These are phyloP conservation scores for Nylanderia fulva DNA, from an alignment of 1,140 invertebrate species.

Conservation along the genomic window DNA sequence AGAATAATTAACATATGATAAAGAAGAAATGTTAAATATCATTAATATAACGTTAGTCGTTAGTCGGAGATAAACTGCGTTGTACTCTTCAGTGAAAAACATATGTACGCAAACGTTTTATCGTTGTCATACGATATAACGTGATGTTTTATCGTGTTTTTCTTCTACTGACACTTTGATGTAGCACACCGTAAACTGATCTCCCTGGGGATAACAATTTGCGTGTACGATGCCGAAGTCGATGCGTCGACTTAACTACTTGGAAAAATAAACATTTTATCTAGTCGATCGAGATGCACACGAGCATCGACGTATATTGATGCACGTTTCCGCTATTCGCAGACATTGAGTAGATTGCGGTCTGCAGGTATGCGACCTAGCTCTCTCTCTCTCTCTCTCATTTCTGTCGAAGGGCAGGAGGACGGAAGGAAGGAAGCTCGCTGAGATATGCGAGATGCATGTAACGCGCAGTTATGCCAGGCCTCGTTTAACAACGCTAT, in stretches of 20 bases:
- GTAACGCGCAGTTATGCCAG: conserved; percentile 65
- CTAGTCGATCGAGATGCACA: not conserved
- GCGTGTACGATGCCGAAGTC: not conserved
- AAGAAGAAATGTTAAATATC: not conserved
- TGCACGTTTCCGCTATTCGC: conserved; percentile 10
- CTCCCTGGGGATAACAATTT: not conserved
- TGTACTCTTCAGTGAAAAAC: not conserved
- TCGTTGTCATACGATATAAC: not conserved
- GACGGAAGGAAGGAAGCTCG: conserved; percentile 54
- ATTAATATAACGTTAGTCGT: not conserved
- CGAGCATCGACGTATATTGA: conserved; percentile 18
- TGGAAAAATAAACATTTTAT: conserved; percentile 17
- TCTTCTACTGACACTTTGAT: not conserved
- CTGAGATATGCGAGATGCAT: conserved; percentile 65
- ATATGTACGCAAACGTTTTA: not conserved
- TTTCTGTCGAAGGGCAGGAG: conserved; percentile 22
- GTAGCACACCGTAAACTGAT: not conserved
- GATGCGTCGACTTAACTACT: not conserved
- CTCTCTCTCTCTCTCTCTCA: too few relatives aligned
- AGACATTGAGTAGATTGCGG: conserved; percentile 37
- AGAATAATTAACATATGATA: not conserved
- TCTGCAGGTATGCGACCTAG: conserved; percentile 39
- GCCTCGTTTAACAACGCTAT: conserved; percentile 51
- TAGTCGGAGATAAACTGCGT: not conserved
- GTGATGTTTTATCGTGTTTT: not conserved